phyloP scores from a whole-genome alignment of 2,888 invertebrate species.

The Patella caerulea region DNA sequence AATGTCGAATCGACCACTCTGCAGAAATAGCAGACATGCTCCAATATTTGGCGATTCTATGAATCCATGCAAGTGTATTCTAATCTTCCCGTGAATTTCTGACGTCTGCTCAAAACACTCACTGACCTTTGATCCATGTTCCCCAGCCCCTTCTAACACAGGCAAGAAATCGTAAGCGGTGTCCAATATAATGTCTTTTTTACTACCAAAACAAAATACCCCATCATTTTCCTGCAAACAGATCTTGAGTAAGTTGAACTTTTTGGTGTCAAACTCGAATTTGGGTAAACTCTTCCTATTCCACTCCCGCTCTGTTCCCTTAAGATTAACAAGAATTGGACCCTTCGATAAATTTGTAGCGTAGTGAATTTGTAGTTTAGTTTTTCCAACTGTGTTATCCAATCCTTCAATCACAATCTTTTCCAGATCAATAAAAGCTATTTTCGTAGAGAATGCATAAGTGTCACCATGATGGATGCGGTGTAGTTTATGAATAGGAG shows the following conservation, averaged over 20 bases:
- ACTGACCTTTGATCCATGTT: not conserved
- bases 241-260: conserved; percentile 63
- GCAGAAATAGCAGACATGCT: conserved; percentile 50
- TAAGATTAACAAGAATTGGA: conserved; percentile 39
- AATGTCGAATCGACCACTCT: conserved; percentile 60
- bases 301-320: conserved; percentile 46
- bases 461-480: conserved; percentile 64
- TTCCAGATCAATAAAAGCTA: conserved; percentile 13
- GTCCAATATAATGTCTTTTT: not conserved
- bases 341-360: conserved; percentile 26
- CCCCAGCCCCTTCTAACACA: not conserved
- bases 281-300: conserved; percentile 64
- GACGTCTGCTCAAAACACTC: not conserved
- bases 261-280: conserved; percentile 70
- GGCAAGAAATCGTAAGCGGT: not conserved
- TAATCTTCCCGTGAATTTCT: not conserved
- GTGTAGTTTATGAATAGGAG: conserved; percentile 70
- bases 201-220: conserved; percentile 65
- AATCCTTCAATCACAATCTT: not conserved
- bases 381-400: not conserved
- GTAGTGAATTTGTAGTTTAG: conserved; percentile 36
- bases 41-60: conserved; percentile 55
- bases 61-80: conserved; percentile 50
- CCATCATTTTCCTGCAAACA: conserved; percentile 61
- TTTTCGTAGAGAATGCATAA: conserved; percentile 61